Conservation (phyloP, 92 coral and sea anemone genomes). For the Zoanthus solanderi region DNA sequence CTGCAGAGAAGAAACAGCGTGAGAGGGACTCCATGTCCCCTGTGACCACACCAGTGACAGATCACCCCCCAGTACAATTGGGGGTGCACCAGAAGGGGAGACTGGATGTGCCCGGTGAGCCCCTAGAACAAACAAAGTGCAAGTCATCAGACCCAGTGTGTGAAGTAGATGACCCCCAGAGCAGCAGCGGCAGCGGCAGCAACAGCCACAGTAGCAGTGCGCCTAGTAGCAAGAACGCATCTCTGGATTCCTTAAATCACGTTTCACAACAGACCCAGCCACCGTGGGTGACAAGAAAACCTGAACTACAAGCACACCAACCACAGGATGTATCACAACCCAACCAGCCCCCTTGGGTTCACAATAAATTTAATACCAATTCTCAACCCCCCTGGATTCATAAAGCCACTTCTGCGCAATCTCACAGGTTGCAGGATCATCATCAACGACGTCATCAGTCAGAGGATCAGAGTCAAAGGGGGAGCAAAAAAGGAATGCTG, state of each 20-base stretch:
- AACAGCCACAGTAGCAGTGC: conserved; percentile 87
- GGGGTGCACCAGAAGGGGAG: conserved; percentile 30
- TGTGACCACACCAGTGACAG: conserved; percentile 27
- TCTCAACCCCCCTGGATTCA: conserved; percentile 19
- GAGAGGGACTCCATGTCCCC: conserved; percentile 61
- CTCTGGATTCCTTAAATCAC: conserved; percentile 82
- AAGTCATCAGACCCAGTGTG: conserved; percentile 65
- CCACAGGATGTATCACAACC: conserved; percentile 4
- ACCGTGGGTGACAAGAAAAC: conserved; percentile 35
- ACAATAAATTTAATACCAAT: conserved; percentile 19
- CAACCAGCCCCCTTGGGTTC: conserved; percentile 26
- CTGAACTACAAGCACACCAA: conserved; percentile 21
- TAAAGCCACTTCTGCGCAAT: not conserved
- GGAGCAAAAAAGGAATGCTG: not conserved
- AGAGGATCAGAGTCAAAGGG: conserved; percentile 45
- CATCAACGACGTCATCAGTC: conserved; percentile 37
- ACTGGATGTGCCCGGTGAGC: conserved; percentile 52
- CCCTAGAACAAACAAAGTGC: conserved; percentile 51
- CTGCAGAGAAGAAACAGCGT: conserved; percentile 87
- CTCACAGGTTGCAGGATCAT: conserved; percentile 9
- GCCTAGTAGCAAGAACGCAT: conserved; percentile 87
- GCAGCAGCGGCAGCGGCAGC: conserved; percentile 83
- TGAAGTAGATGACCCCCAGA: conserved; percentile 70
- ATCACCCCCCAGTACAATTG: not conserved
- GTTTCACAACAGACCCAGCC: conserved; percentile 49